Evolutionary conservation across 2,113 vertebrate species (phyloP), one percentile per base, ranked within the genome.

Genomic region (Ammodramus savannarum): DNA sequence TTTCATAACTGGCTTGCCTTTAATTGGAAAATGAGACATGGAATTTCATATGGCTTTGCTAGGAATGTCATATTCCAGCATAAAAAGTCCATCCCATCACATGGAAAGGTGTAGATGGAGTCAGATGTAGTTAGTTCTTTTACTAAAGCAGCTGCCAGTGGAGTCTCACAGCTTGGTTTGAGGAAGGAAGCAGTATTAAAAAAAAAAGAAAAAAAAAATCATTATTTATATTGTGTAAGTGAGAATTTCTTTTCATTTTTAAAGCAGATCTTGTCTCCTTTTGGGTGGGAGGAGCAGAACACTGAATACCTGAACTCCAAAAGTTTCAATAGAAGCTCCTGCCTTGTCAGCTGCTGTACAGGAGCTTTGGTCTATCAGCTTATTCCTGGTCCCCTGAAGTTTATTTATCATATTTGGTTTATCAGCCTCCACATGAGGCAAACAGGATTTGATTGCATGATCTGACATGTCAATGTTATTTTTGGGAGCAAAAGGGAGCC

Each of bases 371-470:
- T 48, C 36, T 10, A 63, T 66, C 74, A 66, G 23, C 55, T 69
- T 38, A 12, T 54, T 74, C 15, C 72, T 75, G 72, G 21, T 74
- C n/a, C 57, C 55, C 31, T 21, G 31, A 44, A 83, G 10, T 87
- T 94, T 27, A 11, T 72, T 4, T 8, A 43, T 84, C 73, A 44
- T 63, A 39, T 69, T 91, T 51, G 44, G 52, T 86, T 93, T 68
- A 87, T 92, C 90, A 90, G 32, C 9, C 31, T 80, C 17, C 16
- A 26, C n/a, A 13, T 26, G 57, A 95, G 39, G 68, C 58, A 85
- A 91, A 84, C 36, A 43, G 39, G 27, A 81, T 95, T 96, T 84
- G 77, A 88, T 96, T 85, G 85, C 39, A 44, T 55, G 44, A 78
- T 85, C 84, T 78, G 86, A 62, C 71, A 69, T 55, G 68, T 73